Percentiles rank a stretch among this genome's conserved stretches.
These are phyloP conservation scores for Caenorhabditis inopinata DNA, from an alignment of 1,140 invertebrate genomes.

Conservation along the genomic window DNA sequence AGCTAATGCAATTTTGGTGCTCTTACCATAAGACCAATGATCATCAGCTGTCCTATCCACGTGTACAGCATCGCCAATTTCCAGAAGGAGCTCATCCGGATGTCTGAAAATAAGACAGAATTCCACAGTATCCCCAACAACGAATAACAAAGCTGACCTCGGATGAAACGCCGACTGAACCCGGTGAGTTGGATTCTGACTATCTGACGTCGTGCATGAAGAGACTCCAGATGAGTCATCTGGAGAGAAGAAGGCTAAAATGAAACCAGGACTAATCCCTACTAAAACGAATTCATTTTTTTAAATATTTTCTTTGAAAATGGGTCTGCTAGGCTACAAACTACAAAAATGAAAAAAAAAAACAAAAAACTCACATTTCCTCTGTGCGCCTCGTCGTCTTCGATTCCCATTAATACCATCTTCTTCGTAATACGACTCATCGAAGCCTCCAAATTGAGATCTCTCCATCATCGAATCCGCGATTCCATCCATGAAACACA, in stretches of 20 bases:
- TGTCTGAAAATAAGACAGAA: slow-evolving; percentile 72
- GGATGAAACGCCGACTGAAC: slow-evolving; percentile 92
- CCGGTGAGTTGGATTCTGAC: slow-evolving; percentile 89
- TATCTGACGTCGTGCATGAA: slow-evolving; percentile 69
- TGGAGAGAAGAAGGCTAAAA: slow-evolving; percentile 53
- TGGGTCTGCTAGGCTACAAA: slow-evolving; percentile 23
- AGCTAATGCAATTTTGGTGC: too few species aligned
- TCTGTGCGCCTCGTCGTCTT: slow-evolving; percentile 1
- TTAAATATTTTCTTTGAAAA: too few species aligned
- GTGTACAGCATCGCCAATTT: slow-evolving; percentile 94
- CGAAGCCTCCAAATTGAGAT: slow-evolving; percentile 43
- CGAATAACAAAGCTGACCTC: slow-evolving; percentile 40
- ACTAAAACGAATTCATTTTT: too few species aligned
- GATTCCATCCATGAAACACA: slow-evolving; percentile 42
- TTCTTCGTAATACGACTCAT: slow-evolving; percentile 63
- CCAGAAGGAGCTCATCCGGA: slow-evolving; percentile 88
- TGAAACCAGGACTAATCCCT: not conserved
- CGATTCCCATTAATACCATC: slow-evolving; percentile 59
- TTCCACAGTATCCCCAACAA: not conserved
- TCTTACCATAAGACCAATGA: slow-evolving; percentile 88
- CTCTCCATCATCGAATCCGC: slow-evolving; percentile 35
- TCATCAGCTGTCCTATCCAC: slow-evolving; percentile 94
- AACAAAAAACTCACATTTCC: slow-evolving; percentile 53
- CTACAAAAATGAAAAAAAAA: too few species aligned
- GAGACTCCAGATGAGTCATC: slow-evolving; percentile 62